Evolutionary conservation across 2,113 vertebrate genomes (phyloP), one percentile per base, ranked within the genome.

Genomic region (Myotis yumanensis): DNA sequence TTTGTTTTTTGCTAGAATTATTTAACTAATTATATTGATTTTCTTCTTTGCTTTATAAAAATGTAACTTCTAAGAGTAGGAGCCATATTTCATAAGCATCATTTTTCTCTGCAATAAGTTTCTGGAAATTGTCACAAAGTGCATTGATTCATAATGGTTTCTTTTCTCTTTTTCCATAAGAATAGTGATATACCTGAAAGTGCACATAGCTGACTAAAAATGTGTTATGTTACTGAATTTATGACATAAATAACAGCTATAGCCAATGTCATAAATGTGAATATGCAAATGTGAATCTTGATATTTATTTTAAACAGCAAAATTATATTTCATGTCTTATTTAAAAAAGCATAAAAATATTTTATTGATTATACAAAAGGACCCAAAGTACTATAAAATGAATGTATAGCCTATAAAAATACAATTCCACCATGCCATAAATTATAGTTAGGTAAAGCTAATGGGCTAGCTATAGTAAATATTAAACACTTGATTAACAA

Each of bases 311-410:
- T 89, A 95, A 94, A 80, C 51, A 93, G 73, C 8, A 90, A 96
- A 93, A 81, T 87, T 88, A 37, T 83, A 96, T 86, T 89, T 93
- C 32, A 81, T 72, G 22, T 81, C 9, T 12, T 91, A 87, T 64
- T 72, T 79, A 66, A 80, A 91, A 76, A 84, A 71, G 14, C 7
- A 73, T 94, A 37, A 76, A 90, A 89, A 93, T 88, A 84, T 94
- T 95, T 91, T 84, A 94, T 87, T 87, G 84, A 91, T 92, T 87
- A 85, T 46, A 93, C 23, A 86, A 83, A 96, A 84, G 69, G 40
- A 40, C 35, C 59, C 20, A n/a, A 69, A 88, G 46, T 88, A 64
- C 43, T 82, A 87, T 79, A 85, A 96, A 91, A 93, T 75, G 57
- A 96, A 86, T 79, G 11, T 30, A 71, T 73, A 59, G 46, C 37